A percentile compares a stretch with the other conserved stretches of the same genome.
phyloP scores from a whole-genome alignment of 2,888 invertebrate species.

The Zaprionus bogoriensis region DNA sequence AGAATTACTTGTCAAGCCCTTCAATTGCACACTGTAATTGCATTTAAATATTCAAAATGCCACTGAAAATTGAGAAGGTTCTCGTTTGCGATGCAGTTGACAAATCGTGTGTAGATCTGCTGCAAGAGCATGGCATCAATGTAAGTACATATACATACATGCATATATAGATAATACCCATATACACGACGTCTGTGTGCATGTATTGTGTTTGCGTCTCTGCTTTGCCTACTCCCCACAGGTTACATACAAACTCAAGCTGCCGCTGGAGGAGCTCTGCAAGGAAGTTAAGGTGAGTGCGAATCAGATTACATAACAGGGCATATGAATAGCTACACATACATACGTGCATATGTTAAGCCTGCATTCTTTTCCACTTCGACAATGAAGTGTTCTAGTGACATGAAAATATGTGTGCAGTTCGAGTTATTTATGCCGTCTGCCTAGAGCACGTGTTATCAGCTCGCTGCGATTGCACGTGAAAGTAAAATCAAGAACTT shows the following conservation, averaged over 20 bases:
- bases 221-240: constrained; percentile 37
- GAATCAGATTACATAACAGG: constrained; percentile 7
- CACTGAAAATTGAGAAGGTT: constrained; percentile 89
- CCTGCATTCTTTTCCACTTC: no score
- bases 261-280: constrained; percentile 90
- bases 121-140: constrained; percentile 89
- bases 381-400: no score
- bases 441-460: constrained; percentile 12
- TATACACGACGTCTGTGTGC: background rate
- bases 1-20: no score
- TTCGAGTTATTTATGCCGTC: background rate
- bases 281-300: constrained; percentile 91
- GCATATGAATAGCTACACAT: background rate
- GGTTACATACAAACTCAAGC: constrained; percentile 88
- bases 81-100: constrained; percentile 97
- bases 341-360: background rate
- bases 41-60: constrained; percentile 80
- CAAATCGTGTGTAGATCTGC: constrained; percentile 90
- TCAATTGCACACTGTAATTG: constrained; percentile 1
- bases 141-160: constrained; percentile 84
- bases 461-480: background rate
- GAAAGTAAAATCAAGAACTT: constrained; percentile 19
- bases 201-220: background rate
- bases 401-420: background rate
- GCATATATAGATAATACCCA: background rate